Evolutionary conservation across 2,797 vertebrate species (phyloP), one percentile per base, ranked within the genome.

Genomic region (Vespertilio murinus): DNA sequence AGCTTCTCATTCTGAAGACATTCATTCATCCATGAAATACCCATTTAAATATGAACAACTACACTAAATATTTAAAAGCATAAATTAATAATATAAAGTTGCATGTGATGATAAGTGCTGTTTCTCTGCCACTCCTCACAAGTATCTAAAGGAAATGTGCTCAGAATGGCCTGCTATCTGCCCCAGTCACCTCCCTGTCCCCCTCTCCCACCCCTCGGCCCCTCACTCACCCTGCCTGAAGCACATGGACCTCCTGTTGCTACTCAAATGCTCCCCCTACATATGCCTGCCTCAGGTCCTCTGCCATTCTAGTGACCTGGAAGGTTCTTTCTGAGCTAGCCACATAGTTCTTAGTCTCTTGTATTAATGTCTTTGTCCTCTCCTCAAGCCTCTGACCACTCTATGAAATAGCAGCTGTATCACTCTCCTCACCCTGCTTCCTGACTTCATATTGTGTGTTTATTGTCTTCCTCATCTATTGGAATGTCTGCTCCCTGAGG

Each of bases 61-160:
- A 13, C 40, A 54, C 61, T 69, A 78, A 78, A 90, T n/a, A 90
- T 33, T 88, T 20, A 42, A 28, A 85, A 64, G 33, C 40, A 71
- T 67, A 35, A 88, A 69, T 90, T 80, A 25, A 52, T 88, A 92
- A 77, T 28, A 78, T 11, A 35, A 78, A 89, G 52, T 92, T 83
- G 30, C n/a, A 84, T 70, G 90, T 71, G 75, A 85, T 28, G 47
- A 49, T 49, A 94, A 80, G 52, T 13, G 40, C 61, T 14, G 0
- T 85, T 92, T 88, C 70, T 65, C 18, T 91, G 82, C 67, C 56
- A 23, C 84, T 94, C 33, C 54, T 73, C 22, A 45, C 38, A 82
- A 5, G 52, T 74, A 7, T 93, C 59, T 77, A 30, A 87, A 74
- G 40, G 80, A 80, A 73, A 38, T 49, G 74, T 54, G n/a, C 64